Evolutionary conservation across 2,797 vertebrate genomes (phyloP).

Genomic region (Silurus lanzhouensis): DNA sequence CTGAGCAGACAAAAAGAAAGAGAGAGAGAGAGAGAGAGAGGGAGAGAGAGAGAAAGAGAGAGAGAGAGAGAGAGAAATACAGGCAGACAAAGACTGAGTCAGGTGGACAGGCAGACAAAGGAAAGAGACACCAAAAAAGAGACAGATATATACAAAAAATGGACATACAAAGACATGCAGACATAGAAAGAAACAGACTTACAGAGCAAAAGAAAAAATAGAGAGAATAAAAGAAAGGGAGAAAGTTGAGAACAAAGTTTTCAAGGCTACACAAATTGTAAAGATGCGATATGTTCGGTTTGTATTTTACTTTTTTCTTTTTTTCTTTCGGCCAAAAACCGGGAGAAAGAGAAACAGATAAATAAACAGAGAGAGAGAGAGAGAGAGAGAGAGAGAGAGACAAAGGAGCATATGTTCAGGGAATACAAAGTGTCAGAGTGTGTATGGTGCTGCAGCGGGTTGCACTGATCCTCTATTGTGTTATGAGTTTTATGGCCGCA

Average conservation of each 20-base stretch:
- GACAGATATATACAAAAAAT: background rate
- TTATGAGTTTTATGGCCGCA: constrained; percentile 31
- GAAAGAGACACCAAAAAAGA: background rate
- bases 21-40: background rate
- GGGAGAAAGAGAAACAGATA: background rate
- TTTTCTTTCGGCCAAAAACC: too few species aligned
- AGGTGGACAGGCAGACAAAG: background rate
- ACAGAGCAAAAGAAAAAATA: too few species aligned
- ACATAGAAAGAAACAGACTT: background rate
- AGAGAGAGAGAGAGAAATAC: background rate
- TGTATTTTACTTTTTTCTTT: too few species aligned
- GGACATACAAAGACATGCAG: background rate
- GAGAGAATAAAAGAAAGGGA: too few species aligned
- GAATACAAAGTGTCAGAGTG: constrained; percentile 10
- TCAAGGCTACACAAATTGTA: too few species aligned
- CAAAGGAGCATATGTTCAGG: background rate
- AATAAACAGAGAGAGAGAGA: background rate
- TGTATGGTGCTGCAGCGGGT: background rate
- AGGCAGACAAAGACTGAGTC: background rate
- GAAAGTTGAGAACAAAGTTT: too few species aligned
- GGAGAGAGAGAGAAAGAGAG: background rate
- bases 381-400: background rate
- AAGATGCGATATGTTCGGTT: too few species aligned
- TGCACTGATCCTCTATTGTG: constrained; percentile 7
- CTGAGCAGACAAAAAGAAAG: background rate